A percentile compares a stretch with the other conserved stretches of the same genome.
These are phyloP conservation scores for Enteromius treurensis DNA, from an alignment of 2,797 vertebrate genomes.

Conservation along the genomic window DNA sequence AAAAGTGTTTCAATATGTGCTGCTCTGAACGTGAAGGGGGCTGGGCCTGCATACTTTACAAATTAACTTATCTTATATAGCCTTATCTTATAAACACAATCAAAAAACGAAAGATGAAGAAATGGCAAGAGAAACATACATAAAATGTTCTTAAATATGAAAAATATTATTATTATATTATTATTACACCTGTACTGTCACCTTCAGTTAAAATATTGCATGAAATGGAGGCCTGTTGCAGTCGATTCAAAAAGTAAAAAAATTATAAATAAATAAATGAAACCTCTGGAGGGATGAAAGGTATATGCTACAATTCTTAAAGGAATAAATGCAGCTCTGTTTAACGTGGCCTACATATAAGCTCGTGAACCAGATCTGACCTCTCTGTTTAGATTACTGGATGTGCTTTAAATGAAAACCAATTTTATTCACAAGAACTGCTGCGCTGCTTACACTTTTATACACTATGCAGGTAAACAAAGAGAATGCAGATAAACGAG, in stretches of 20 bases:
- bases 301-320: background rate
- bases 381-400: slow-evolving; percentile 63
- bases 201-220: background rate
- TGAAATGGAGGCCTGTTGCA: background rate
- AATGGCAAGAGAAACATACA: background rate
- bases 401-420: slow-evolving; percentile 60
- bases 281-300: slow-evolving; percentile 14
- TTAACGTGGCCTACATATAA: slow-evolving; percentile 29
- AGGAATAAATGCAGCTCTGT: slow-evolving; percentile 61
- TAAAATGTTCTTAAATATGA: background rate
- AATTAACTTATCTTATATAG: slow-evolving; percentile 9
- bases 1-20: slow-evolving; percentile 99
- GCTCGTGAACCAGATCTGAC: slow-evolving; percentile 57
- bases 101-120: background rate
- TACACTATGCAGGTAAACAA: background rate
- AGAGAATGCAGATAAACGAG: background rate
- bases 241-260: background rate
- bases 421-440: background rate
- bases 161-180: background rate
- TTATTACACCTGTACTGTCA: background rate
- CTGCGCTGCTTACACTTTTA: background rate
- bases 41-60: slow-evolving; percentile 60
- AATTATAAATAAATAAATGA: background rate
- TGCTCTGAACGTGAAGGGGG: slow-evolving; percentile 74
- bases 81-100: background rate